phyloP scores from a whole-genome alignment of 2,113 vertebrate genomes.

The Sminthopsis crassicaudata region DNA sequence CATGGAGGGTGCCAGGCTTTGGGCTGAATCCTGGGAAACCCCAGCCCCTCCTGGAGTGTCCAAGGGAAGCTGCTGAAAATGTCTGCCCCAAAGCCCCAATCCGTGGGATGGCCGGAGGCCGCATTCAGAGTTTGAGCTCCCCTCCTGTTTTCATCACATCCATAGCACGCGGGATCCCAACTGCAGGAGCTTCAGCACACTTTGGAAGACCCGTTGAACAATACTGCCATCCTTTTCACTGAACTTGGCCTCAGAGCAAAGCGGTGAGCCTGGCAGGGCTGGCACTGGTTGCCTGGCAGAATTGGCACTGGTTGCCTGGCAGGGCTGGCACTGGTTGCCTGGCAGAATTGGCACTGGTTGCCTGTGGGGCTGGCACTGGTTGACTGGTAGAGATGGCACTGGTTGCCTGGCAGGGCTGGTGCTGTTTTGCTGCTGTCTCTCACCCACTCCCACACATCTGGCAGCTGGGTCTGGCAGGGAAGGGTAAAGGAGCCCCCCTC shows the following conservation, averaged over 20 bases:
- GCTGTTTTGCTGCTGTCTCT: too few species aligned
- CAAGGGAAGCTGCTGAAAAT: background rate
- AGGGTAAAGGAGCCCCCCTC: background rate
- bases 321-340: too few species aligned
- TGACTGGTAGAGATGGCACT: too few species aligned
- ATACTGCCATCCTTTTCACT: background rate
- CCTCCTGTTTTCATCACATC: conserved; percentile 9
- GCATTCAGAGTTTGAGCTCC: background rate
- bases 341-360: too few species aligned
- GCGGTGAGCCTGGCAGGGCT: background rate
- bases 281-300: too few species aligned
- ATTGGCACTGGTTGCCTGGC: background rate
- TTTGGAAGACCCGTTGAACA: background rate
- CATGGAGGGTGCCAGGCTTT: too few species aligned
- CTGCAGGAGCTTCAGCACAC: conserved; percentile 6
- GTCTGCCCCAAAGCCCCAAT: background rate
- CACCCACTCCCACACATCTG: background rate
- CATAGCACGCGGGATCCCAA: background rate
- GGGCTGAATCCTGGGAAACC: background rate
- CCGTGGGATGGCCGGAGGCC: background rate
- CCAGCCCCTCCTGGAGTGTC: background rate
- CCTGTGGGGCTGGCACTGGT: too few species aligned
- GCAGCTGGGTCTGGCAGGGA: background rate
- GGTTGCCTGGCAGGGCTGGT: background rate
- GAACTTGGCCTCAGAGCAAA: background rate